Evolutionary conservation across 2,797 vertebrate genomes (phyloP).

Genomic region (Odontamblyopus lacepedii): DNA sequence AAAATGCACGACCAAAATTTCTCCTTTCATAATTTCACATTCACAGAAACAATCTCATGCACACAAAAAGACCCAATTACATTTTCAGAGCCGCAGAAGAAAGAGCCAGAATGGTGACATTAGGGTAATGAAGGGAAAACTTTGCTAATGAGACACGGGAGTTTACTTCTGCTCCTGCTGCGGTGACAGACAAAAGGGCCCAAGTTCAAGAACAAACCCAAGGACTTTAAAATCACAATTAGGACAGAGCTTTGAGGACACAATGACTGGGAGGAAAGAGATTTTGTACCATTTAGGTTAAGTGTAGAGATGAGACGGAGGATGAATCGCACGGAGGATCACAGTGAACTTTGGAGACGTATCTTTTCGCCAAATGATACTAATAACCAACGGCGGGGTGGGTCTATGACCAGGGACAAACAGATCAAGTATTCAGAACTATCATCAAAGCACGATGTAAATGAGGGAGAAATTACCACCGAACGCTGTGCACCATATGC

Average conservation of each 20-base stretch:
- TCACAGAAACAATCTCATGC: constrained; percentile 50
- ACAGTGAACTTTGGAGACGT: constrained; percentile 39
- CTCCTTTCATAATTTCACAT: constrained; percentile 46
- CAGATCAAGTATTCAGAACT: no score
- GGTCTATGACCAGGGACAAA: no score
- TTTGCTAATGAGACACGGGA: constrained; percentile 61
- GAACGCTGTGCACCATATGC: no score
- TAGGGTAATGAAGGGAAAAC: constrained; percentile 71
- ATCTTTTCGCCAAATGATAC: no score
- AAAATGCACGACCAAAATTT: constrained; percentile 53
- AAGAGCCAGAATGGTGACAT: constrained; percentile 66
- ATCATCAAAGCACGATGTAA: no score
- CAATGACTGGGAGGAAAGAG: constrained; percentile 52
- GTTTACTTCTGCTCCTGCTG: constrained; percentile 43
- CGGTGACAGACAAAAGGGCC: constrained; percentile 60
- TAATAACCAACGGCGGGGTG: no score
- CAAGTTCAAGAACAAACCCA: constrained; percentile 65
- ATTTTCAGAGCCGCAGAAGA: constrained; percentile 54
- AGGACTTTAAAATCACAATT: constrained; percentile 71
- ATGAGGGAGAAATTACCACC: no score
- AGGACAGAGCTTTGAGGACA: constrained; percentile 59
- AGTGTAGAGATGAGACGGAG: constrained; percentile 25
- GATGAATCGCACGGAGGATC: constrained; percentile 18
- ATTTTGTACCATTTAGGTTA: constrained; percentile 50
- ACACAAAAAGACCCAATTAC: constrained; percentile 67